Conservation (phyloP, 2,797 vertebrate species). For the Onychomys arenicola region DNA sequence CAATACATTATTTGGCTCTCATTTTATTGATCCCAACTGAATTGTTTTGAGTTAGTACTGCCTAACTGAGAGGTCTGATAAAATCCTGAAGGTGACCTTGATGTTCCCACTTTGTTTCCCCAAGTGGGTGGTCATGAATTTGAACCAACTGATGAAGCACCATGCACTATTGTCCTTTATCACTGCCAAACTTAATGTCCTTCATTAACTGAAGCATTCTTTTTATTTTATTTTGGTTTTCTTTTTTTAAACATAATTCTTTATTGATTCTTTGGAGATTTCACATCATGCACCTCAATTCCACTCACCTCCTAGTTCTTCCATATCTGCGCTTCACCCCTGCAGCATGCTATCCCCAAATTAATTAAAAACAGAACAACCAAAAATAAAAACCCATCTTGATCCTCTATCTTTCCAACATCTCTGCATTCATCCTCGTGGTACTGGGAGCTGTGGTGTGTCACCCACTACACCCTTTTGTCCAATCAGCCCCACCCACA, state of each 20-base stretch:
- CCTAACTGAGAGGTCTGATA: neutral
- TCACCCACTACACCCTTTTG: neutral
- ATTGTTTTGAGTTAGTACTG: neutral
- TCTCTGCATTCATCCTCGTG: neutral
- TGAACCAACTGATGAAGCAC: neutral
- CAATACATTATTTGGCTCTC: neutral
- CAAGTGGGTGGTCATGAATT: neutral
- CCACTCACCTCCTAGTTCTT: neutral
- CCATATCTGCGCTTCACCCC: neutral
- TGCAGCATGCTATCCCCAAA: neutral
- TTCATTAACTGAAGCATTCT: neutral
- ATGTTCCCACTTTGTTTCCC: neutral
- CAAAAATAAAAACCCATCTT: neutral
- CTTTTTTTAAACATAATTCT: neutral
- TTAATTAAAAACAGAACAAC: neutral
- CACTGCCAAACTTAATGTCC: too few relatives aligned
- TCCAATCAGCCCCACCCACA: neutral
- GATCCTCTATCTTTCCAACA: neutral
- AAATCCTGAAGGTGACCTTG: too few relatives aligned
- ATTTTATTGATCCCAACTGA: neutral
- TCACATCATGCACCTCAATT: neutral
- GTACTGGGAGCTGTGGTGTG: neutral
- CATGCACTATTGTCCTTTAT: fast-evolving
- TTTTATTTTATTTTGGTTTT: neutral
- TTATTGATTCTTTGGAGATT: neutral